Conservation (phyloP, 1,140 invertebrate genomes). For the Drosophila micromelanica region DNA sequence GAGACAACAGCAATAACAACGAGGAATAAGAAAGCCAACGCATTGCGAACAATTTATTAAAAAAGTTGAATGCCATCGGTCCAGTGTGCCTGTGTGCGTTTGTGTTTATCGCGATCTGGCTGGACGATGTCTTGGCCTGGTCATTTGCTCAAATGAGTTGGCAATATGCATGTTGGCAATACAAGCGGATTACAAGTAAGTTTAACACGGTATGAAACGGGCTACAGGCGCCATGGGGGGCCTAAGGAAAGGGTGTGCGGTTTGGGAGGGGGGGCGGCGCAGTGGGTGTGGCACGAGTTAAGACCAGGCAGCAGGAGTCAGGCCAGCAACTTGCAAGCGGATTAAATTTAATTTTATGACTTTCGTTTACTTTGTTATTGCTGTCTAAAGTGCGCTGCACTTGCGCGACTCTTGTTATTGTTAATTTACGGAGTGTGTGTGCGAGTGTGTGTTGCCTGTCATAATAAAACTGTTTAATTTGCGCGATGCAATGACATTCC, state of each 20-base stretch:
- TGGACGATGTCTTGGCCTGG: constrained; percentile 65
- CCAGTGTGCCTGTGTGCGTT: constrained; percentile 12
- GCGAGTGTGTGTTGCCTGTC: constrained; percentile 43
- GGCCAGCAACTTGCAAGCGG: constrained; percentile 57
- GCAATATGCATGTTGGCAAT: constrained; percentile 55
- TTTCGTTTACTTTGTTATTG: constrained; percentile 44
- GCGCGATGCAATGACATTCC: constrained; percentile 52
- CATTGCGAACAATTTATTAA: constrained; percentile 65
- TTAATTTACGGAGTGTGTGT: constrained; percentile 3
- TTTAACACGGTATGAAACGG: constrained; percentile 19
- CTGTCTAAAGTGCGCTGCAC: constrained; percentile 57
- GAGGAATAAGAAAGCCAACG: constrained; percentile 35
- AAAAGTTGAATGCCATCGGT: constrained; percentile 70
- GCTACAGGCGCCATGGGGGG: constrained; percentile 15
- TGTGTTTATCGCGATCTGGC: constrained; percentile 64
- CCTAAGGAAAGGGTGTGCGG: neutral
- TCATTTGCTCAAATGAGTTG: constrained; percentile 79
- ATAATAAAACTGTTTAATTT: constrained; percentile 74
- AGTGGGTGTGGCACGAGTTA: constrained; percentile 63
- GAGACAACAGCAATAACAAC: constrained; percentile 3
- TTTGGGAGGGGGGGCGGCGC: neutral
- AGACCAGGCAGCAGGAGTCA: constrained; percentile 31
- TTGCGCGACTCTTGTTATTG: constrained; percentile 44
- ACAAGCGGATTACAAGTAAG: constrained; percentile 56
- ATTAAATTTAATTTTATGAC: constrained; percentile 78